Base-by-base conservation (phyloP, 1,140 invertebrate species). In the Drosophila nigrodunni region DNA sequence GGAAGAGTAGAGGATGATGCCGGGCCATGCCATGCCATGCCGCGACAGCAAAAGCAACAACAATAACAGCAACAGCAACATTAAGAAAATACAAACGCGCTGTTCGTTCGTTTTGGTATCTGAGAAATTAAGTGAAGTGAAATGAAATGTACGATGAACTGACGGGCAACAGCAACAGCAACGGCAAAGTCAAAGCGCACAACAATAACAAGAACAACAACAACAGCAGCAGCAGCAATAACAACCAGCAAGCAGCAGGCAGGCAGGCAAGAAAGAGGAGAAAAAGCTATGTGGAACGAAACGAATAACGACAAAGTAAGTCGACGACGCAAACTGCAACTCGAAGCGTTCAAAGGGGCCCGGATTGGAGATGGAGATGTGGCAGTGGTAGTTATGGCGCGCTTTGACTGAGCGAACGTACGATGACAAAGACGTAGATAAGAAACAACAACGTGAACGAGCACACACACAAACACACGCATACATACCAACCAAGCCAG, bases 41-140 rank as follows among this genome's bases (percentile, higher is more conserved):
- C 61, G 46, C 39, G 30, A 21, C 37, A 50, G 35, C 46, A 58
- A 67, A 71, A 69, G 77, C 59, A 59, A 59, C 78, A 82, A 47
- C 62, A 79, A 76, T 67, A 82, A 83, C 37, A 50, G 35, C 50
- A 58, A 67, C 75, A 69, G 77, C 59, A 59, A 59, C 78, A 82
- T 47, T 59, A 79, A 76, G 72, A 82, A 83, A 83, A 83, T 85
- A 89, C 78, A 85, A 30, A 66, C 82, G 69, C 66, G 54, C 54
- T 55, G n/a, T 88, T 30, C 25, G 82, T 87, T 87, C 82, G 82
- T 79, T 88, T 88, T 88, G 83, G 83, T 88, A 88, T 88, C 85
- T 85, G 85, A 89, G 80, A 89, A 88, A 89, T 89, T 88, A 88
- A 89, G 80, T 89, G 85, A 88, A 88, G 80, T 88, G 85, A 88